These are phyloP conservation scores for Zenarchopterus dispar DNA, from an alignment of 2,797 vertebrate species.

Conservation along the genomic window DNA sequence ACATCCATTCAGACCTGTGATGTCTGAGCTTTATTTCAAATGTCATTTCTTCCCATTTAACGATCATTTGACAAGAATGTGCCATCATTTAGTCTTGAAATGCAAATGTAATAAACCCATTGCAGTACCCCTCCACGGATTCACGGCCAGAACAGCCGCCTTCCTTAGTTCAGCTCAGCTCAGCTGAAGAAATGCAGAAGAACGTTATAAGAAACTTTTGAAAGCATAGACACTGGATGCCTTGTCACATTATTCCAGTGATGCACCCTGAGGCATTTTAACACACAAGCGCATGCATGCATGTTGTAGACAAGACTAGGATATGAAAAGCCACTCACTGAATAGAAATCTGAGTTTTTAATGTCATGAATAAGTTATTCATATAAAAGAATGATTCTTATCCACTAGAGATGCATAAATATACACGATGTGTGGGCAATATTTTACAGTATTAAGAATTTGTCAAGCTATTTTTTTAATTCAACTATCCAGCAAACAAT, in stretches of 20 bases:
- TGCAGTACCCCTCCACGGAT: background rate
- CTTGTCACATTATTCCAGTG: constrained; percentile 47
- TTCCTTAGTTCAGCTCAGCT: constrained; percentile 29
- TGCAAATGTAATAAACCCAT: background rate
- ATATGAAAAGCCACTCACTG: constrained; percentile 13
- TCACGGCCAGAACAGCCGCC: constrained; percentile 29
- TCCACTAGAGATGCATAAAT: constrained; percentile 13
- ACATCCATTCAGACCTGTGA: too few species aligned
- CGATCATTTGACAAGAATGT: background rate
- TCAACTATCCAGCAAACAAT: too few species aligned
- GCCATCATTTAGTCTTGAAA: constrained; percentile 2
- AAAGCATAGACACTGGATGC: constrained; percentile 40
- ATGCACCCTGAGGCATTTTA: constrained; percentile 35
- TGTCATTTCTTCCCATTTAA: background rate
- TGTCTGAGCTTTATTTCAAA: too few species aligned
- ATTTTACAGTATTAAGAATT: constrained; percentile 4
- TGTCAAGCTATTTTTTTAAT: too few species aligned
- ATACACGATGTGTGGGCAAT: background rate
- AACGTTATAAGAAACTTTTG: constrained; percentile 49
- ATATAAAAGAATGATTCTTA: constrained; percentile 30
- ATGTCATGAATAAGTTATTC: constrained; percentile 11
- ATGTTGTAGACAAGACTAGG: constrained; percentile 12
- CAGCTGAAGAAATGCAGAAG: constrained; percentile 30
- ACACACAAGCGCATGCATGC: constrained; percentile 25
- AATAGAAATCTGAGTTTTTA: constrained; percentile 14